These are phyloP conservation scores for Cosmia pyralina DNA, from an alignment of 2,888 invertebrate species.

Conservation along the genomic window DNA sequence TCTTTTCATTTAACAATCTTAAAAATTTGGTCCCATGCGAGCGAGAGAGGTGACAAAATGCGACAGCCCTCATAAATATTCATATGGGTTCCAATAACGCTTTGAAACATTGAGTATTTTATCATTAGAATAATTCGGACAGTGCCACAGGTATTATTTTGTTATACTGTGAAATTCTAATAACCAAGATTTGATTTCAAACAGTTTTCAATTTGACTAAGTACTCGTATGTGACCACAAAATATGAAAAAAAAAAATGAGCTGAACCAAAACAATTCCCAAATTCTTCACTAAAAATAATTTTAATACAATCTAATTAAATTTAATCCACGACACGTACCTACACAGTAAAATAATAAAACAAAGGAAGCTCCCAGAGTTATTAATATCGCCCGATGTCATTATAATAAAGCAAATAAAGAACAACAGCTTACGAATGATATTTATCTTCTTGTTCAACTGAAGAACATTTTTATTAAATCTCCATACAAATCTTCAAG, in stretches of 20 bases:
- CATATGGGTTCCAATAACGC: neutral
- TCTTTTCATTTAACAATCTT: too few species aligned
- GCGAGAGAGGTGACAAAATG: too few species aligned
- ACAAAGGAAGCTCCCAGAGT: neutral
- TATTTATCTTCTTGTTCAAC: constrained; percentile 7
- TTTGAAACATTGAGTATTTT: neutral
- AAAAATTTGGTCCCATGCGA: too few species aligned
- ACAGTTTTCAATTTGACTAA: too few species aligned
- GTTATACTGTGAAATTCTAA: too few species aligned
- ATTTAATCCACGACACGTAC: neutral
- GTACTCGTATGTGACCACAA: too few species aligned
- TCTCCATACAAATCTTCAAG: too few species aligned
- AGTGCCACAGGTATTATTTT: neutral
- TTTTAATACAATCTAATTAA: neutral
- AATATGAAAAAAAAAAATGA: neutral
- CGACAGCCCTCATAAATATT: too few species aligned
- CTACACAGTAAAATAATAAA: constrained; percentile 17
- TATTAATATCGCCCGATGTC: constrained; percentile 7
- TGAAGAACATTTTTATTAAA: neutral
- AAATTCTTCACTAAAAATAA: neutral
- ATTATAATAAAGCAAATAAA: constrained; percentile 17
- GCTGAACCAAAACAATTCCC: neutral
- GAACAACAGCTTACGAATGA: neutral
- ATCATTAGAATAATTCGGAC: too few species aligned
- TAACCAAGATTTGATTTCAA: neutral